Evolutionary conservation across 2,113 vertebrate species (phyloP).

Genomic region (Lamprotornis superbus): DNA sequence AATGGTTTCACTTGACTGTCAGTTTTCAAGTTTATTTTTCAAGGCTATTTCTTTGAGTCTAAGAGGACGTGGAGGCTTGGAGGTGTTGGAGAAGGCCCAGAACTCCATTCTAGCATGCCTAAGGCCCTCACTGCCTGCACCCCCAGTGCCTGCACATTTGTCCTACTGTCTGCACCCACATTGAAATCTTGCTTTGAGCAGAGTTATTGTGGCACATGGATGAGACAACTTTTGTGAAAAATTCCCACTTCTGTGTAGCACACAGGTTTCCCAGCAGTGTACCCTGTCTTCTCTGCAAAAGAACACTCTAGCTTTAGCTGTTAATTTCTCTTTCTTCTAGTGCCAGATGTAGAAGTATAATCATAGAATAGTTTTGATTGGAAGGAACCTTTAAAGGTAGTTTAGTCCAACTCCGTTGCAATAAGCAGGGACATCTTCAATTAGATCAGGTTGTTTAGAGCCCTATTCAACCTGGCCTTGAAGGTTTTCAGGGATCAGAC

Average conservation of each 20-base stretch:
- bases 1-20: not conserved
- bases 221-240: not conserved
- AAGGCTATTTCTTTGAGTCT: not conserved
- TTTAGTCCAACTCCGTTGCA: not conserved
- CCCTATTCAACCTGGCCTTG: not conserved
- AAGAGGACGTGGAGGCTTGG: not conserved
- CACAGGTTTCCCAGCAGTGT: not conserved
- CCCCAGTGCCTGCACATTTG: not conserved
- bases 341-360: not conserved
- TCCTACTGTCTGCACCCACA: not conserved
- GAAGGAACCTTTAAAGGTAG: not conserved
- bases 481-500: not conserved
- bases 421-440: not conserved
- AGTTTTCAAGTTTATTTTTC: not conserved
- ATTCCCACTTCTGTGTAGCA: not conserved
- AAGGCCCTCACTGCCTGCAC: not conserved
- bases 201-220: not conserved
- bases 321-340: not conserved
- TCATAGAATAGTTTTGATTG: not conserved
- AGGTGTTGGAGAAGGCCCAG: not conserved
- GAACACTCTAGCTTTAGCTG: not conserved
- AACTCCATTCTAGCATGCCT: not conserved
- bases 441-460: not conserved
- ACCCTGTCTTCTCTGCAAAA: not conserved
- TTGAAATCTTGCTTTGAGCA: not conserved